phyloP scores from a whole-genome alignment of 1,140 invertebrate species.

The Drosophila jambulina region DNA sequence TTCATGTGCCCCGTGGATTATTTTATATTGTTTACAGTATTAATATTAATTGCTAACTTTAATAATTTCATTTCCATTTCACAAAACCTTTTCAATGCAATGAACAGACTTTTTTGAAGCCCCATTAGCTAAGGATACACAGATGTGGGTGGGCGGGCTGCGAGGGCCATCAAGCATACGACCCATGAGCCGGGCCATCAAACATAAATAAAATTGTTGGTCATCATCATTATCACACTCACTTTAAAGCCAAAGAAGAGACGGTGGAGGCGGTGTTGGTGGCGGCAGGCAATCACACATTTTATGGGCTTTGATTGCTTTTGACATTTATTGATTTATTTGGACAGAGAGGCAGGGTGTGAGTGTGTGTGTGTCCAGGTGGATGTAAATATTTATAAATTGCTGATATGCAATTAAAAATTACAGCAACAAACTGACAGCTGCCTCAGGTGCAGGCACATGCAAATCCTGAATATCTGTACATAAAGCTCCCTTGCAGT shows the following conservation, averaged over 20 bases:
- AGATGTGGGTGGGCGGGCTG: not conserved
- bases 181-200: not conserved
- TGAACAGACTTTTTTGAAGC: not conserved
- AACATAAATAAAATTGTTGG: slow-evolving; percentile 40
- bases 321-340: slow-evolving; percentile 79
- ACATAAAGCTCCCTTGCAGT: slow-evolving; percentile 22
- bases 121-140: not conserved
- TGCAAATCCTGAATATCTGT: slow-evolving; percentile 14
- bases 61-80: not conserved
- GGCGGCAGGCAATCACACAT: slow-evolving; percentile 36
- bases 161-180: slow-evolving; percentile 6
- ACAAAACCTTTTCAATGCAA: not conserved
- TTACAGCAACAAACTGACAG: slow-evolving; percentile 65
- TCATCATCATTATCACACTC: slow-evolving; percentile 43
- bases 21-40: not conserved
- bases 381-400: slow-evolving; percentile 69
- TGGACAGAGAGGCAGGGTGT: slow-evolving; percentile 12
- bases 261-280: not conserved
- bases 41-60: not conserved
- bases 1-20: not conserved
- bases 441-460: slow-evolving; percentile 38
- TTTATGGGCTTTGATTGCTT: slow-evolving; percentile 72
- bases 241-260: slow-evolving; percentile 13
- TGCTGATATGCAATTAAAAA: slow-evolving; percentile 76
- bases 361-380: slow-evolving; percentile 16